Evolutionary conservation across 2,797 vertebrate species (phyloP).

Genomic region (Cyprinella venusta): DNA sequence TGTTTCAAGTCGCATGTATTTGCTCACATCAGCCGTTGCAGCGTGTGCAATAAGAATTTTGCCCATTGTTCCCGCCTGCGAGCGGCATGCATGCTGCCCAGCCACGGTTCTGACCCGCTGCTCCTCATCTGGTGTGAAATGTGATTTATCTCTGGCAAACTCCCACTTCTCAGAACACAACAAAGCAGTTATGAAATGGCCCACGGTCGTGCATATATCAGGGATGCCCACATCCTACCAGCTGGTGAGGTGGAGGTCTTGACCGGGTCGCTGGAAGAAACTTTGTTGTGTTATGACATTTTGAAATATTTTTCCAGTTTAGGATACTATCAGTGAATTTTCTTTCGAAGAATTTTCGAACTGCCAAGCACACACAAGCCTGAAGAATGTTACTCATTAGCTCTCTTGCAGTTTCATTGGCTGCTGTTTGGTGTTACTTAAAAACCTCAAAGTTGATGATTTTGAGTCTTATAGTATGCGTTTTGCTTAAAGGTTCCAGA

Average conservation of each 20-base stretch:
- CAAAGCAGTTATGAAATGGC: conserved; percentile 71
- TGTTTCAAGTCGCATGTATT: conserved; percentile 53
- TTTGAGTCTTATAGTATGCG: background rate
- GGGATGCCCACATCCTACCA: conserved; percentile 32
- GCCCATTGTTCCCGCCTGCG: conserved; percentile 49
- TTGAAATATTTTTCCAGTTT: background rate
- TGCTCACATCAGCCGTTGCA: conserved; percentile 49
- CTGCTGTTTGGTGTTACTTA: background rate
- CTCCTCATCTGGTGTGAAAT: conserved; percentile 78
- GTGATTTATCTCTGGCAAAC: conserved; percentile 70
- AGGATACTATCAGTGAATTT: background rate
- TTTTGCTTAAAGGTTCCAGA: background rate
- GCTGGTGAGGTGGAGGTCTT: background rate
- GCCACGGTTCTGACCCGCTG: conserved; percentile 43
- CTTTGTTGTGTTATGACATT: conserved; percentile 7
- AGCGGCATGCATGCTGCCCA: conserved; percentile 22
- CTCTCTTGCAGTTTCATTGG: background rate
- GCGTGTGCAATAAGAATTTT: conserved; percentile 48
- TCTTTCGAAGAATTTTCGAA: too few relatives aligned
- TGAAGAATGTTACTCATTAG: background rate
- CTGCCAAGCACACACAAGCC: background rate
- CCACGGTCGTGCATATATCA: conserved; percentile 45
- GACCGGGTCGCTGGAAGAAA: background rate
- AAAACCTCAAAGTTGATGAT: background rate
- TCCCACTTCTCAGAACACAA: conserved; percentile 70